phyloP scores from a whole-genome alignment of 2,888 invertebrate genomes.

The Acrobasis suavella region DNA sequence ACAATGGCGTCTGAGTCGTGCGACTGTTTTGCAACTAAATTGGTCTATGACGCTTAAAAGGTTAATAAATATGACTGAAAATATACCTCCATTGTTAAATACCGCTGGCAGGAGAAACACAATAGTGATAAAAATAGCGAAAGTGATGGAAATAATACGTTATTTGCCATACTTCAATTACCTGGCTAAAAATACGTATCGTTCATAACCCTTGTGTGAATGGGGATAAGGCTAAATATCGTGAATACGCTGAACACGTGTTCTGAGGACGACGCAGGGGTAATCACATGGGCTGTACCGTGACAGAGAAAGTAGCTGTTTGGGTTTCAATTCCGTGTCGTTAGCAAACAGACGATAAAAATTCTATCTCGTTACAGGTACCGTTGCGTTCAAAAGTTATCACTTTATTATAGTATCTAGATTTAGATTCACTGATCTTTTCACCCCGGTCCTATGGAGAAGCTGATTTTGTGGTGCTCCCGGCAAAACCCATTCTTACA shows the following conservation, averaged over 20 bases:
- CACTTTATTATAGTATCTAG: neutral
- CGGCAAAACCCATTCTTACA: too few relatives aligned
- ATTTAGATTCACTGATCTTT: too few relatives aligned
- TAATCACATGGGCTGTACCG: neutral
- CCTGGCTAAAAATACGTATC: neutral
- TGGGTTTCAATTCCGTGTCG: constrained; percentile 12
- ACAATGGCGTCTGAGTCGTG: too few relatives aligned
- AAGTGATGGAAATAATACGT: neutral
- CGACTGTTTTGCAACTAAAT: too few relatives aligned
- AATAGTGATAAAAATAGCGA: neutral
- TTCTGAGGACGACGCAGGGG: neutral
- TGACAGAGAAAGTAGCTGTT: constrained; percentile 17
- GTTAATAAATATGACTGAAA: neutral
- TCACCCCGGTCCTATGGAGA: too few relatives aligned
- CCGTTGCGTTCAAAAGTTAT: neutral
- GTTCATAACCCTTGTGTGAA: neutral
- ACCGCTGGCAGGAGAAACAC: neutral
- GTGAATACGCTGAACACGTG: neutral
- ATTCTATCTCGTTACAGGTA: constrained; percentile 3
- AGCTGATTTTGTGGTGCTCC: too few relatives aligned
- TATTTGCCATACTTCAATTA: neutral
- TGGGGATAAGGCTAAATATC: neutral
- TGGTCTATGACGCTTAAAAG: too few relatives aligned
- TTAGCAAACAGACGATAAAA: constrained; percentile 20
- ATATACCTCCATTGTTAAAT: neutral